A percentile compares a stretch with the other conserved stretches of the same genome.
phyloP scores from a whole-genome alignment of 1,140 invertebrate genomes.

The Bombus terrestris region DNA sequence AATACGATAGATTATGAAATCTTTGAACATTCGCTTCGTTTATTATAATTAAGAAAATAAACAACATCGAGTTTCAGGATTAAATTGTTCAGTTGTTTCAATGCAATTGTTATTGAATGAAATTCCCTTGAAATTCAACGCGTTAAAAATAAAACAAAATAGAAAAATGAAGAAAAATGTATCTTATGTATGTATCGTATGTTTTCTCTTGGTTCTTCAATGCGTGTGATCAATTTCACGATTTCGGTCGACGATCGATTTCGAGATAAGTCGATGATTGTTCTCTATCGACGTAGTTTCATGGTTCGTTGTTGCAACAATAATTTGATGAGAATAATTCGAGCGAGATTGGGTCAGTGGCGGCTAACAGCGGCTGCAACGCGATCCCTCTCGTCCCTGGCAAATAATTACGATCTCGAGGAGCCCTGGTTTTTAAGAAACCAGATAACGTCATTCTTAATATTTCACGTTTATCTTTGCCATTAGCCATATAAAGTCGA shows the following conservation, averaged over 20 bases:
- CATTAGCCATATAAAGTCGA: constrained; percentile 11
- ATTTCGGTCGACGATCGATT: too few species aligned
- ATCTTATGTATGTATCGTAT: too few species aligned
- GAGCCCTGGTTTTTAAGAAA: neutral
- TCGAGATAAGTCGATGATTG: too few species aligned
- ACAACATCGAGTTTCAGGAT: neutral
- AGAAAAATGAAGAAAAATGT: too few species aligned
- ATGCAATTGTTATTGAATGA: neutral
- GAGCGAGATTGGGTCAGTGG: neutral
- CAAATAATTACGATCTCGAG: neutral
- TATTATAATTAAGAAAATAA: neutral
- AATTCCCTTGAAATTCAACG: neutral
- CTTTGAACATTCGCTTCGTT: neutral
- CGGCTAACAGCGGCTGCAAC: too few species aligned
- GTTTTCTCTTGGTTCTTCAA: too few species aligned
- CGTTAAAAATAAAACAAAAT: neutral
- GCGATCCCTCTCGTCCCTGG: neutral
- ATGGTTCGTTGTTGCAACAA: neutral
- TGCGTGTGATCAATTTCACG: too few species aligned
- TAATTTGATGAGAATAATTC: neutral
- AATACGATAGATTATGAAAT: neutral
- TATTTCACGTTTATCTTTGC: constrained; percentile 16
- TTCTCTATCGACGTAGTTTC: neutral
- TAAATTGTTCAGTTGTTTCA: neutral
- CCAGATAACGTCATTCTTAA: constrained; percentile 21